These are phyloP conservation scores for Phrynocephalus forsythii DNA, from an alignment of 2,797 vertebrate species.

Conservation along the genomic window DNA sequence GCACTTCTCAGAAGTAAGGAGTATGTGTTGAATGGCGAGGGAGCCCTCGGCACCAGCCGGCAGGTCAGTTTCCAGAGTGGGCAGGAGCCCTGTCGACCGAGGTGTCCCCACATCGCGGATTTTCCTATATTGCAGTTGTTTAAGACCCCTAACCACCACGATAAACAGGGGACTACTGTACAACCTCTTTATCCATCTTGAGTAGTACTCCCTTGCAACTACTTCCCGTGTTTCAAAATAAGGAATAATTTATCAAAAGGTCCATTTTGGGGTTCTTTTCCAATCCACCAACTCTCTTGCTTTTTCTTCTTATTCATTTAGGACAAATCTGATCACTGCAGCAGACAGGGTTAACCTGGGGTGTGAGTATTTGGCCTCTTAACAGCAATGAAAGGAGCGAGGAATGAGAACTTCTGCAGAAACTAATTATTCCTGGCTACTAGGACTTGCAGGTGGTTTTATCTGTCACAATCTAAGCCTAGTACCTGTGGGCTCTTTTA, in stretches of 20 bases:
- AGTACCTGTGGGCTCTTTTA: not conserved
- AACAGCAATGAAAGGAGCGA: too few species aligned
- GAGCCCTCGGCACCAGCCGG: too few species aligned
- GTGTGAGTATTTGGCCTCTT: not conserved
- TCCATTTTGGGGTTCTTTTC: not conserved
- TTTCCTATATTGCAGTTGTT: too few species aligned
- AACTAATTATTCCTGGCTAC: not conserved
- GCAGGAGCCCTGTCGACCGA: too few species aligned
- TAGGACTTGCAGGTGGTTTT: not conserved
- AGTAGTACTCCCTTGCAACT: too few species aligned
- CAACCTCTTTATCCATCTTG: too few species aligned
- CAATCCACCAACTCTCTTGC: not conserved
- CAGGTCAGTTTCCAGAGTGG: too few species aligned
- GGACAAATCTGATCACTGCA: not conserved
- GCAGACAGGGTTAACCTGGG: not conserved
- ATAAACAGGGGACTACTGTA: too few species aligned
- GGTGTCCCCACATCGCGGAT: too few species aligned
- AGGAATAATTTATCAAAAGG: not conserved
- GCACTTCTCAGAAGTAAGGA: too few species aligned
- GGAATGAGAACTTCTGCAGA: not conserved
- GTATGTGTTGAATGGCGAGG: too few species aligned
- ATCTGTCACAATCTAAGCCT: not conserved
- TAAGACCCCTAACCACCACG: too few species aligned
- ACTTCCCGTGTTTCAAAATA: not conserved
- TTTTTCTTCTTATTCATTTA: not conserved